phyloP scores from a whole-genome alignment of 2,797 vertebrate genomes.

The Heterohyrax brucei region DNA sequence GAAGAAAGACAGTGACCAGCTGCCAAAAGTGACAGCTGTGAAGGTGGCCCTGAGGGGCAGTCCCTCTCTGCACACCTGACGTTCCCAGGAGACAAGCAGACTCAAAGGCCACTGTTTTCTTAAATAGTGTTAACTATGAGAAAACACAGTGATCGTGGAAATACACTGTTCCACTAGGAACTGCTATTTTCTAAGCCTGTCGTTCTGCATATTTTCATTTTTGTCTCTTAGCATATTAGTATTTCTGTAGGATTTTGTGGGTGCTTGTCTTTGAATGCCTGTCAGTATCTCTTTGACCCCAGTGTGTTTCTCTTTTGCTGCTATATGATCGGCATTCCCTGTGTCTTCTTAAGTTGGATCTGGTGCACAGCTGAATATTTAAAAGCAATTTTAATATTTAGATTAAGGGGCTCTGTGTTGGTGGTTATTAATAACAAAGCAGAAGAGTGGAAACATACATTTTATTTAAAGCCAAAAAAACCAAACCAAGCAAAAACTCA shows the following conservation, averaged over 20 bases:
- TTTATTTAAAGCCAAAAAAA: conserved; percentile 2
- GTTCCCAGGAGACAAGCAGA: not conserved
- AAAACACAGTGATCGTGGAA: not conserved
- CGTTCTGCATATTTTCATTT: not conserved
- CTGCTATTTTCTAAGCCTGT: not conserved
- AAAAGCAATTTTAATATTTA: conserved; percentile 19
- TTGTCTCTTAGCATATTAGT: not conserved
- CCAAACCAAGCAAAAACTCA: not conserved
- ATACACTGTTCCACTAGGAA: not conserved
- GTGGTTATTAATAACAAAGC: conserved; percentile 37
- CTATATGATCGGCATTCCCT: rapidly evolving
- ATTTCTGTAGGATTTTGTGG: not conserved
- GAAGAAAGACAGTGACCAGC: not conserved
- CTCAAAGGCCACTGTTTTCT: not conserved
- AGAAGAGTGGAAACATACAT: not conserved
- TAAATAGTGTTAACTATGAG: not conserved
- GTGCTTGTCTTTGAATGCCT: not conserved
- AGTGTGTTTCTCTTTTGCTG: not conserved
- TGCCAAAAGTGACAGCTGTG: not conserved
- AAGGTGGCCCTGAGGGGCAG: not conserved
- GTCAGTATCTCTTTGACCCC: not conserved
- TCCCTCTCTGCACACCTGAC: not conserved
- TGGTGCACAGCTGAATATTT: conserved; percentile 14
- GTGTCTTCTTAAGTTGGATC: not conserved
- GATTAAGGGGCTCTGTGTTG: not conserved